Conservation (phyloP, 2,113 vertebrate genomes). For the Petrocephalus zakoni region DNA sequence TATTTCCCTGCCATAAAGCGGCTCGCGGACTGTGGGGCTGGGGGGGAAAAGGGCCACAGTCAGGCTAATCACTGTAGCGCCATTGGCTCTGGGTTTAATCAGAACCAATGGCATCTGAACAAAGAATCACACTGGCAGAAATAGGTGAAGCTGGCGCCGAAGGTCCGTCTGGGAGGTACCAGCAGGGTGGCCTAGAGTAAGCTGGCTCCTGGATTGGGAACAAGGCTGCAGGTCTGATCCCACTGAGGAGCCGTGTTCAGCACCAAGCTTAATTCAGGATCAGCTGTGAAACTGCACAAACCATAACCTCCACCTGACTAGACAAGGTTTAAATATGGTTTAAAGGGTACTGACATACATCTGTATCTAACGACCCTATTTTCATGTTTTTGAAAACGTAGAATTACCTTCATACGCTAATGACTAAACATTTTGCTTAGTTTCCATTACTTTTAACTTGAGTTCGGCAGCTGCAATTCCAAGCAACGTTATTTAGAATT, state of each 20-base stretch:
- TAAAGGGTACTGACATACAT: neutral
- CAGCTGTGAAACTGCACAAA: neutral
- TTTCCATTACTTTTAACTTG: neutral
- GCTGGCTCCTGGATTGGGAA: neutral
- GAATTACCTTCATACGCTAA: neutral
- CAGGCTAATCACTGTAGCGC: neutral
- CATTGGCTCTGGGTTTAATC: neutral
- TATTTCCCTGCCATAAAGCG: neutral
- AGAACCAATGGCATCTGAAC: too few relatives aligned
- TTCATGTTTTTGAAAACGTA: neutral
- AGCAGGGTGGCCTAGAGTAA: neutral
- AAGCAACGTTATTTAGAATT: neutral
- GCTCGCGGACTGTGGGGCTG: neutral
- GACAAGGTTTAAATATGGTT: neutral
- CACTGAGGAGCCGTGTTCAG: neutral
- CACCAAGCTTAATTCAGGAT: neutral
- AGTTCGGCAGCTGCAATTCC: neutral
- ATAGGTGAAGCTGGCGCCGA: neutral
- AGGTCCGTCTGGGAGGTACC: neutral
- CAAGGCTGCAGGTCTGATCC: neutral
- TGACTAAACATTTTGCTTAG: neutral
- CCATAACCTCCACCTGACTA: neutral
- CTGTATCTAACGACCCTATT: neutral
- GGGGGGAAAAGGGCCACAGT: neutral
- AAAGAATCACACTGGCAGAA: neutral